Evolutionary conservation across 1,140 invertebrate species (phyloP).

Genomic region (Brachionus plicatilis): DNA sequence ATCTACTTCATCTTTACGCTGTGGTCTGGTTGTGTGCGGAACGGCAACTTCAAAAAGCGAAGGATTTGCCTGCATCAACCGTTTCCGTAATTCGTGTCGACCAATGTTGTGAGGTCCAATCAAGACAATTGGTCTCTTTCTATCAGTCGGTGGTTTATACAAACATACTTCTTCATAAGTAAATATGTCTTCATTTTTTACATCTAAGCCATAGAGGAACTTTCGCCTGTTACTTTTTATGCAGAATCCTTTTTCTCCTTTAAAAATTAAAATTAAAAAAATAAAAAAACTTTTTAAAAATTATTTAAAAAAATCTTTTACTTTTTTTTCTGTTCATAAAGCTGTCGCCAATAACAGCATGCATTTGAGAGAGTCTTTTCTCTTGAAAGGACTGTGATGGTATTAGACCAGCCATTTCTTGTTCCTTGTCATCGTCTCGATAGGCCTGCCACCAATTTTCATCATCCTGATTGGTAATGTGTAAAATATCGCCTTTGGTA

Average conservation of each 20-base stretch:
- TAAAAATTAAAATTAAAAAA: not conserved
- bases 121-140: slow-evolving; percentile 78
- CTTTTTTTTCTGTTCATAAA: slow-evolving; percentile 34
- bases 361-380: slow-evolving; percentile 61
- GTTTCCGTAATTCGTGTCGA: slow-evolving; percentile 82
- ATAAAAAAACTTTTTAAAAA: not conserved
- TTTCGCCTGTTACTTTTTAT: not conserved
- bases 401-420: slow-evolving; percentile 77
- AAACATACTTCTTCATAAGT: slow-evolving; percentile 37
- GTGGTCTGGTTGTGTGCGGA: slow-evolving; percentile 67
- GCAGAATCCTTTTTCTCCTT: slow-evolving; percentile 22
- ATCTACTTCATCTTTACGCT: slow-evolving; percentile 82
- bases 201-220: not conserved
- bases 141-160: not conserved
- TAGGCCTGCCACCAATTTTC: slow-evolving; percentile 65
- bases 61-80: slow-evolving; percentile 83
- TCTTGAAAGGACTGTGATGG: slow-evolving; percentile 90
- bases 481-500: slow-evolving; percentile 85
- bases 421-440: slow-evolving; percentile 37
- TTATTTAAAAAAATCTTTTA: not conserved
- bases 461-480: slow-evolving; percentile 78
- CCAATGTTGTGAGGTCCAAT: slow-evolving; percentile 96
- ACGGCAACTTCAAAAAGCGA: slow-evolving; percentile 89
- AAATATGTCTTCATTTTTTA: slow-evolving; percentile 6
- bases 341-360: slow-evolving; percentile 22